Conservation (phyloP, 2,888 invertebrate species). For the Globia sparganii region DNA sequence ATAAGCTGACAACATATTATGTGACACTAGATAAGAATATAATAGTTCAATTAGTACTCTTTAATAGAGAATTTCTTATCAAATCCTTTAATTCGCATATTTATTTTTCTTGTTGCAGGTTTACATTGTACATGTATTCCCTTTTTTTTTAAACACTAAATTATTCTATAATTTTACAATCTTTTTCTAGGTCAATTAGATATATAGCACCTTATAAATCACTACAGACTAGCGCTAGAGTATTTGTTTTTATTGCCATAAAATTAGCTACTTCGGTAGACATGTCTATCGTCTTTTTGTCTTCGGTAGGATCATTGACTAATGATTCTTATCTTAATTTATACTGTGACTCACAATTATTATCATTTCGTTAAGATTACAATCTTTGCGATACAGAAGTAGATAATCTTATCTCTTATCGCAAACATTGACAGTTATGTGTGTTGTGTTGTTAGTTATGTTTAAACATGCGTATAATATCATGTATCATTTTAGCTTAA, state of each 20-base stretch:
- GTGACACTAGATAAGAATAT: neutral
- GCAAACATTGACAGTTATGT: neutral
- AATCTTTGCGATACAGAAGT: neutral
- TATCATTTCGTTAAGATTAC: neutral
- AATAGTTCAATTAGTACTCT: neutral
- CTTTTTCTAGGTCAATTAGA: neutral
- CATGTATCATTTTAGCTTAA: neutral
- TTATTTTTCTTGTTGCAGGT: neutral
- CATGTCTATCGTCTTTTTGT: neutral
- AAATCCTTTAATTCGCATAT: neutral
- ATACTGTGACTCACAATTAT: neutral
- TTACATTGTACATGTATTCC: neutral
- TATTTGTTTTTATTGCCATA: neutral
- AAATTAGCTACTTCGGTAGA: neutral
- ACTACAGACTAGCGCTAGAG: neutral
- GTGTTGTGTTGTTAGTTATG: neutral
- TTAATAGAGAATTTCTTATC: neutral
- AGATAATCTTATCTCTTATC: neutral
- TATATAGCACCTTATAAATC: neutral
- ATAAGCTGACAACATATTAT: neutral
- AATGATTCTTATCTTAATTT: neutral
- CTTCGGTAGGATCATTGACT: neutral
- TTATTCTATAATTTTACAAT: neutral
- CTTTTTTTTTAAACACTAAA: too few species aligned
- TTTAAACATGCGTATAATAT: neutral